Evolutionary conservation across 2,113 vertebrate genomes (phyloP).

Genomic region (Megaceryle torquata): DNA sequence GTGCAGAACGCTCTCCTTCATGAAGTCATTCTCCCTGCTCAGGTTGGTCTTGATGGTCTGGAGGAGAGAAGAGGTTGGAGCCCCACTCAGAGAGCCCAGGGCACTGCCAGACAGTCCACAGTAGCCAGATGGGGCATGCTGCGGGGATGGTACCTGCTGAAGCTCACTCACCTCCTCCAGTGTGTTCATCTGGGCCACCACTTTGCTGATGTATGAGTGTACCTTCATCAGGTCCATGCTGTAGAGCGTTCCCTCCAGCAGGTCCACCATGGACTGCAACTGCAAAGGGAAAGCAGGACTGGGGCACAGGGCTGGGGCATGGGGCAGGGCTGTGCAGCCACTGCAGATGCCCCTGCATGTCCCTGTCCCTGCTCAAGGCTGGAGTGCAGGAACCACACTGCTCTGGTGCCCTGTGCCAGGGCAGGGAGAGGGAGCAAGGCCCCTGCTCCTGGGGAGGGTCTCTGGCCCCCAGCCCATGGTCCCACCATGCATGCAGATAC

Average conservation of each 20-base stretch:
- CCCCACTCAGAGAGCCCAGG: fast-evolving
- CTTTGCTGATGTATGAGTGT: conserved; percentile 91
- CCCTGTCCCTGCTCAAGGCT: fast-evolving
- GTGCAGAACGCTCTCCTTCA: conserved; percentile 87
- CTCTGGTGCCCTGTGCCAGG: background rate
- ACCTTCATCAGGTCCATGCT: conserved; percentile 97
- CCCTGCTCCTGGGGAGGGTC: fast-evolving
- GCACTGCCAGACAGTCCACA: fast-evolving
- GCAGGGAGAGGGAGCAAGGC: fast-evolving
- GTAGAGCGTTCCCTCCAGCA: conserved; percentile 92
- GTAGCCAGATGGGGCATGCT: background rate
- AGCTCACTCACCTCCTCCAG: conserved; percentile 87
- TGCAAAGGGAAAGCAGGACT: conserved; percentile 31
- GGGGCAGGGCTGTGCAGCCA: fast-evolving
- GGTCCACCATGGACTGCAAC: conserved; percentile 95
- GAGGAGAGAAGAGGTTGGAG: background rate
- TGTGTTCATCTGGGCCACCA: conserved; percentile 91
- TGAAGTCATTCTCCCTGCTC: conserved; percentile 90
- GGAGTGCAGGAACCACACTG: background rate
- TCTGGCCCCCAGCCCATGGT: background rate
- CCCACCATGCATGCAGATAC: conserved; percentile 38
- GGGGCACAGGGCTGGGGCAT: background rate
- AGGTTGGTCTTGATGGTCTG: conserved; percentile 95
- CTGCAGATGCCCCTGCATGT: background rate
- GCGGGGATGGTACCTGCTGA: fast-evolving